Conservation (phyloP, 2,113 vertebrate species). For the Chaenocephalus aceratus region DNA sequence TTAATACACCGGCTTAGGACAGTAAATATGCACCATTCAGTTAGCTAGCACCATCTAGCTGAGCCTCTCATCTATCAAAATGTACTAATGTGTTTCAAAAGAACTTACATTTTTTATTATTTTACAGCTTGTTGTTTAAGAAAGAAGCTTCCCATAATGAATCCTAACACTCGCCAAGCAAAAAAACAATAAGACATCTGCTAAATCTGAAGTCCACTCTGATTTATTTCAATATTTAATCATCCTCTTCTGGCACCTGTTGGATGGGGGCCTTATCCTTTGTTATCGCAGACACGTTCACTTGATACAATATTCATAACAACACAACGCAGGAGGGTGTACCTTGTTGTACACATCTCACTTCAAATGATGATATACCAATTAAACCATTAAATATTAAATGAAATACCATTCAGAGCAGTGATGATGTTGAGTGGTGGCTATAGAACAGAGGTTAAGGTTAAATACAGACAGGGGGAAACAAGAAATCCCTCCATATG, state of each 20-base stretch:
- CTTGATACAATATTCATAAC: neutral
- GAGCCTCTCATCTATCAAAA: neutral
- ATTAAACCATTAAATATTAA: too few relatives aligned
- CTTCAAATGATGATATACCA: neutral
- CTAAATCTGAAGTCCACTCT: too few relatives aligned
- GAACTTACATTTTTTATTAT: neutral
- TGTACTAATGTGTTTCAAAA: neutral
- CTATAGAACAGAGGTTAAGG: neutral
- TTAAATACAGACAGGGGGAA: neutral
- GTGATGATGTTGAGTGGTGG: neutral
- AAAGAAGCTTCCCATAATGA: neutral
- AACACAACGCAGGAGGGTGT: neutral
- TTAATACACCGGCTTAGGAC: neutral
- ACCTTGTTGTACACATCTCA: neutral
- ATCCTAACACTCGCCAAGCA: neutral
- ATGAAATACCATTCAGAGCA: too few relatives aligned
- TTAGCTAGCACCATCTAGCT: neutral
- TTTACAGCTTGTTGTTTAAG: neutral
- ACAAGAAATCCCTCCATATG: too few relatives aligned
- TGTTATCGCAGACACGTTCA: neutral
- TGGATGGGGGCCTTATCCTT: neutral
- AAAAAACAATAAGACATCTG: neutral
- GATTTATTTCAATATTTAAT: neutral
- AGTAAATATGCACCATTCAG: neutral
- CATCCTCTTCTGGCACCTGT: neutral